These are phyloP conservation scores for Acridotheres tristis DNA, from an alignment of 2,797 vertebrate genomes.

Conservation along the genomic window DNA sequence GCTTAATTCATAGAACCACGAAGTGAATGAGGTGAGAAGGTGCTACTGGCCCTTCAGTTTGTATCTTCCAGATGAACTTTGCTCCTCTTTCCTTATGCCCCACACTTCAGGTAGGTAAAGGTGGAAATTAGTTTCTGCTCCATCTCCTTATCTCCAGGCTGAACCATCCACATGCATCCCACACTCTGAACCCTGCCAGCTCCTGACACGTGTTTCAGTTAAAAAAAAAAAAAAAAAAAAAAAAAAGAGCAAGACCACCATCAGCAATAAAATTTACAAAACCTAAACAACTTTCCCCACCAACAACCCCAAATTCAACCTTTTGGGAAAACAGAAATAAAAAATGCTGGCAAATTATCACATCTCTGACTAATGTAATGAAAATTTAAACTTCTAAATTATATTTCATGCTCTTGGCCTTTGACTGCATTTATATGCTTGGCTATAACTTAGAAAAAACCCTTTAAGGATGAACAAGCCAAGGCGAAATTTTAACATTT, in stretches of 20 bases:
- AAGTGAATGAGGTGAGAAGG: not conserved
- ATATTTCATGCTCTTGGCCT: not conserved
- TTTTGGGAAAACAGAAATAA: not conserved
- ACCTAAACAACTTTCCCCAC: too few species aligned
- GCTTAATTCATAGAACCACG: not conserved
- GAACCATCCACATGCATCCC: not conserved
- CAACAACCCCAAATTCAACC: not conserved
- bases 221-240: not conserved
- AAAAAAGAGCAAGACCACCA: not conserved
- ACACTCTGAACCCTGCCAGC: not conserved
- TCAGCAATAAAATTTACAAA: not conserved
- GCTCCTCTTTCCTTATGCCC: not conserved
- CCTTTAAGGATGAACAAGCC: not conserved
- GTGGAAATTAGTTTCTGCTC: not conserved
- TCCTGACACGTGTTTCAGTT: not conserved
- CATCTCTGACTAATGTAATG: not conserved
- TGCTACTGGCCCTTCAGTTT: not conserved
- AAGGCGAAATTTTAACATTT: not conserved
- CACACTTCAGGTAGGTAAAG: not conserved
- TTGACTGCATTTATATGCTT: not conserved
- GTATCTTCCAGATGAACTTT: not conserved
- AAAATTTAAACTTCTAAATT: not conserved
- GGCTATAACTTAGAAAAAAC: not conserved
- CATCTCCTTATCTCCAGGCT: not conserved
- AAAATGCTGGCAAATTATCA: not conserved